Evolutionary conservation across 92 coral and sea anemone genomes (phyloP).

Genomic region (Metridium senile): DNA sequence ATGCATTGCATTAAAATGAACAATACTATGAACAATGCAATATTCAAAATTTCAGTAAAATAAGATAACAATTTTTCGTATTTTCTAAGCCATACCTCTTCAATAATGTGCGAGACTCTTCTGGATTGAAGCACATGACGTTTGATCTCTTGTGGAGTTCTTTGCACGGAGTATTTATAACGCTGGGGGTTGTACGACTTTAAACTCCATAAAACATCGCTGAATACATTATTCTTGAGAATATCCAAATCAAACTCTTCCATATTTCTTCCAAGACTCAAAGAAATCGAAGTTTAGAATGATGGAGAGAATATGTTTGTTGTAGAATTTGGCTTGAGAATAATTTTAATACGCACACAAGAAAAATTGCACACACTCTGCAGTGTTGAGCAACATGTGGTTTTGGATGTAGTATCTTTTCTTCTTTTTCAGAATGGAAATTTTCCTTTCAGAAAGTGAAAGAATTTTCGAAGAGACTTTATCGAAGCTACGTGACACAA

Average conservation of each 20-base stretch:
- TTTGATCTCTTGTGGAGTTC: slow-evolving; percentile 73
- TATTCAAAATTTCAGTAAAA: neutral
- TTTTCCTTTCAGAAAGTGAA: too few relatives aligned
- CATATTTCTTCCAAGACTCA: slow-evolving; percentile 30
- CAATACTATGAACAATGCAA: neutral
- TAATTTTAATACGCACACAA: too few relatives aligned
- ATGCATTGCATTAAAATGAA: too few relatives aligned
- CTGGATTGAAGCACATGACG: slow-evolving; percentile 69
- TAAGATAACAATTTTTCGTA: too few relatives aligned
- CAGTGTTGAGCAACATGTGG: neutral
- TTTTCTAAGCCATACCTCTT: slow-evolving; percentile 85
- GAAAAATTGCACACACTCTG: neutral
- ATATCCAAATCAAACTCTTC: slow-evolving; percentile 75
- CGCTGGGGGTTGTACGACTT: slow-evolving; percentile 60
- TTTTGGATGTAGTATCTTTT: neutral
- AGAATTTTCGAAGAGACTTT: neutral
- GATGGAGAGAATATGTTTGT: neutral
- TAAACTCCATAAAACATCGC: slow-evolving; percentile 70
- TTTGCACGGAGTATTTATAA: slow-evolving; percentile 65
- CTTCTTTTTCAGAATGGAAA: neutral
- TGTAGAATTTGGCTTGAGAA: too few relatives aligned
- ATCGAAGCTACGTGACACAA: too few relatives aligned
- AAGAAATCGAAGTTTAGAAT: neutral
- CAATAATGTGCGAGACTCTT: slow-evolving; percentile 72
- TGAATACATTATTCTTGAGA: slow-evolving; percentile 55